Conservation (phyloP, 2,797 vertebrate species). For the Sebastes vulpes region DNA sequence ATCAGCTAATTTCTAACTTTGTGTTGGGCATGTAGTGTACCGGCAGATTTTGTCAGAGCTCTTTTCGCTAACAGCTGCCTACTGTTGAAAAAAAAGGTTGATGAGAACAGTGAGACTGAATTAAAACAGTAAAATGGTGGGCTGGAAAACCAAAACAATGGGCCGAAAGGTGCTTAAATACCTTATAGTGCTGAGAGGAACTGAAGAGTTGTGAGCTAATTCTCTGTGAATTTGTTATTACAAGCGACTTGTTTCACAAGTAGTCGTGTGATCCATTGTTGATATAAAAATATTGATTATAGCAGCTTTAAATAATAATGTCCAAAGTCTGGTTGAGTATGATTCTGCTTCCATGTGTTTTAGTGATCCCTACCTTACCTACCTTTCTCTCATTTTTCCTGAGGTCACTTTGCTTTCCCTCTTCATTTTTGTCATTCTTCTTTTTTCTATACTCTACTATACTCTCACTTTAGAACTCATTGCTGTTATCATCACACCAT, state of each 20-base stretch:
- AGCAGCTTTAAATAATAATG: neutral
- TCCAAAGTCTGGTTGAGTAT: neutral
- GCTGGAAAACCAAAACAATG: no score
- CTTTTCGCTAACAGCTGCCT: no score
- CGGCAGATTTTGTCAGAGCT: no score
- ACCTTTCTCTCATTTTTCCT: neutral
- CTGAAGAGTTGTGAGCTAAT: no score
- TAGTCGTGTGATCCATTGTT: no score
- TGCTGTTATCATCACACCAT: constrained; percentile 23
- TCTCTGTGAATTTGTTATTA: no score
- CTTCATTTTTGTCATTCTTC: constrained; percentile 4
- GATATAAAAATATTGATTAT: neutral
- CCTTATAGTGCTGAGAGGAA: no score
- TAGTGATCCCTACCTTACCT: neutral
- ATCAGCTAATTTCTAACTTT: neutral
- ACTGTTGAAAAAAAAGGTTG: no score
- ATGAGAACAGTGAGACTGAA: no score
- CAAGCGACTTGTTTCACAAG: no score
- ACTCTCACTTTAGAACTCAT: constrained; percentile 25
- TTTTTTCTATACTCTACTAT: neutral
- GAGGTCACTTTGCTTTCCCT: neutral
- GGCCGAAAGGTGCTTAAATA: no score
- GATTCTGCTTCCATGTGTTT: neutral
- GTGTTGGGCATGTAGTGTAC: neutral
- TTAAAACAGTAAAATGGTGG: no score